These are phyloP conservation scores for Podiceps cristatus DNA, from an alignment of 2,113 vertebrate species.

Conservation along the genomic window DNA sequence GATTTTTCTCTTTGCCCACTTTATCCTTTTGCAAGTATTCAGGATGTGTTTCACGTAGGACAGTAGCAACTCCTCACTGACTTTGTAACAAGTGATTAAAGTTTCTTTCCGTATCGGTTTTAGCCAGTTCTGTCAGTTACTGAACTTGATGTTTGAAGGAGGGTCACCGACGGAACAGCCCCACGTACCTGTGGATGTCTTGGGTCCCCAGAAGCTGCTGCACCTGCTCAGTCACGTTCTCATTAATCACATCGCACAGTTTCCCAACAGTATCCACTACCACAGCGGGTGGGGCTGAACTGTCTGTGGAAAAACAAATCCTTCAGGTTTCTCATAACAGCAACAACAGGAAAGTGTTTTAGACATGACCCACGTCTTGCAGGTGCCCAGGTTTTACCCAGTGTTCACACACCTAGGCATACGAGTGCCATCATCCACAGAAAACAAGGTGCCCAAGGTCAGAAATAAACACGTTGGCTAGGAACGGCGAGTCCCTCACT, in stretches of 20 bases:
- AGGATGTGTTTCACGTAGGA: background rate
- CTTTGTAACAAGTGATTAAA: background rate
- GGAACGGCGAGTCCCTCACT: background rate
- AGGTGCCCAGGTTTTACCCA: background rate
- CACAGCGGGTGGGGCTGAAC: slow-evolving; percentile 76
- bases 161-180: background rate
- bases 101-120: background rate
- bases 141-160: background rate
- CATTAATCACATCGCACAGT: slow-evolving; percentile 73
- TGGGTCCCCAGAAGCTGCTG: slow-evolving; percentile 79
- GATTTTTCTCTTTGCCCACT: background rate
- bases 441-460: background rate
- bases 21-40: background rate
- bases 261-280: slow-evolving; percentile 84
- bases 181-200: slow-evolving; percentile 86
- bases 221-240: slow-evolving; percentile 68
- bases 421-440: background rate
- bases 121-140: background rate
- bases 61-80: background rate
- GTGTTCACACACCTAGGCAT: background rate
- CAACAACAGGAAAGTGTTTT: background rate
- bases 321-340: background rate
- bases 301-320: slow-evolving; percentile 76
- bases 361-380: background rate
- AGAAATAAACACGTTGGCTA: background rate